Base-by-base conservation (phyloP, 2,888 invertebrate genomes). In the Anticlea derivata region DNA sequence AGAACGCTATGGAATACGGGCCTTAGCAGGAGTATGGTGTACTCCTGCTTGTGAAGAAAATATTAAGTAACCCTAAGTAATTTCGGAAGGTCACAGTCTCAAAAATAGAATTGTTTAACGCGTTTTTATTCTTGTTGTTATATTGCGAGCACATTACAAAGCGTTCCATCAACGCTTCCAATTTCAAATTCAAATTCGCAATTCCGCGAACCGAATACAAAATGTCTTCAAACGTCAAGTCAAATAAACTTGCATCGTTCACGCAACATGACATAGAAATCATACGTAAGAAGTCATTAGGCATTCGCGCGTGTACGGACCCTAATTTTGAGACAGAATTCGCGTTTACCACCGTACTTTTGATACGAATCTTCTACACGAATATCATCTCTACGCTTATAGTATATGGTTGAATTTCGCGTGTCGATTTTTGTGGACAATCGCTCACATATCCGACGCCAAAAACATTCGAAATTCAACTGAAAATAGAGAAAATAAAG, bases 221-320 rank as follows among this genome's bases (percentile, higher is more conserved):
- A 80, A 73, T 73, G 75, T 80, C 77, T 77, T 73, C 71, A 57
- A 61, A 62, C 44, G 70, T 70, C 66, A 73, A 78, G 73, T 80
- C 80, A 82, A 83, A 83, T 75, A 80, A 77, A 78, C 71, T 68
- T 65, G 72, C 82, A 77, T 79, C 80, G 73, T 77, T 77, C 74
- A 78, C 80, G 76, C 80, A 81, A 86, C 80, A 81, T 82, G 86
- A 85, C 88, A 84, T 82, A 81, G 67, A 83, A 84, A 86, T 86
- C 87, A 87, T 87, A 55, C 41, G 51, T 52, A 86, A 88, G 84
- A 87, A 87, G 86, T 89, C 89, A 86, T 89, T 87, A 88, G 75
- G 79, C 80, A 83, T 80, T 77, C 82, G 73, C 78, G 81, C 83
- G 80, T 68, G 66, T 69, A 69, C 69, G 70, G 75, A 77, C 86